These are phyloP conservation scores for Chaenogobius annularis DNA, from an alignment of 2,113 vertebrate species.

Conservation along the genomic window DNA sequence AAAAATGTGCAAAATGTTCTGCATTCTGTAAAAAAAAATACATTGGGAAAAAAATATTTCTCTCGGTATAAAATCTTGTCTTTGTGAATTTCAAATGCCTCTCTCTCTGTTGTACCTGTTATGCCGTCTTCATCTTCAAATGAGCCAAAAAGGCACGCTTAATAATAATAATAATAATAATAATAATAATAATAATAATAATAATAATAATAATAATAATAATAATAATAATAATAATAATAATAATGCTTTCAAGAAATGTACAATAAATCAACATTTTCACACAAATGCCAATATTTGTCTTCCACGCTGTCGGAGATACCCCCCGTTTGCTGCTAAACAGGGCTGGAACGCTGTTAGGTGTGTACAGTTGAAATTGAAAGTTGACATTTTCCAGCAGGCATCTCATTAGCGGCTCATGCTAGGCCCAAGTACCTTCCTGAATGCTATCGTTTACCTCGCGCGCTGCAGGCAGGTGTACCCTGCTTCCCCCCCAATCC, in stretches of 20 bases:
- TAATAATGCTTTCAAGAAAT: neutral
- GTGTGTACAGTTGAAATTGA: slow-evolving; percentile 12
- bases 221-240: too few species aligned
- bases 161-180: neutral
- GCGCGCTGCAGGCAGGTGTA: slow-evolving; percentile 57
- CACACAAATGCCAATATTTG: neutral
- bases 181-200: neutral
- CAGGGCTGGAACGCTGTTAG: neutral
- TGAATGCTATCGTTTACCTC: slow-evolving; percentile 52
- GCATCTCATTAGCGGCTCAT: slow-evolving; percentile 38
- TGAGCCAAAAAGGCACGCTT: neutral
- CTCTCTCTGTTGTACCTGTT: too few species aligned
- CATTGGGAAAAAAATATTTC: neutral
- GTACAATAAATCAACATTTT: neutral
- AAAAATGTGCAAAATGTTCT: neutral
- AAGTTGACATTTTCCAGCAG: slow-evolving; percentile 19
- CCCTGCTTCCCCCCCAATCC: slow-evolving; percentile 74
- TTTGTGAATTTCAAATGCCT: too few species aligned
- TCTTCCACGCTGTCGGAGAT: neutral
- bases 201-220: too few species aligned
- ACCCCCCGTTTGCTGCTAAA: neutral
- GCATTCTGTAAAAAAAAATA: neutral
- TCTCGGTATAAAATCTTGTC: too few species aligned
- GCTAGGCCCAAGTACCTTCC: slow-evolving; percentile 15
- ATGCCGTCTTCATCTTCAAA: neutral